A percentile compares a stretch with the other conserved stretches of the same genome.
phyloP scores from a whole-genome alignment of 2,113 vertebrate species.

The Cairina moschata region DNA sequence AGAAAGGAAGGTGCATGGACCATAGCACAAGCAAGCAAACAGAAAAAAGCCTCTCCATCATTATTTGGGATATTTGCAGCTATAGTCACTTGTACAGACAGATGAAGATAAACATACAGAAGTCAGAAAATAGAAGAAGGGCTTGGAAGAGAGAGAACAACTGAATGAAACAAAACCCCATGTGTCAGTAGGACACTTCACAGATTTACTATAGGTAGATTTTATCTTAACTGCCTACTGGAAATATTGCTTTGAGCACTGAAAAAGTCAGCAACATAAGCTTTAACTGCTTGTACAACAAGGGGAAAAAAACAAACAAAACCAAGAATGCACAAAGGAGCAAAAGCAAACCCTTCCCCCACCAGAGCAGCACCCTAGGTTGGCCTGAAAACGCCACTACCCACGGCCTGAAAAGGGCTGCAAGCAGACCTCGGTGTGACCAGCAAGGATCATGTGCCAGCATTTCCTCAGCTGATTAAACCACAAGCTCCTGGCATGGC shows the following conservation, averaged over 20 bases:
- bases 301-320: accelerated
- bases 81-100: background rate
- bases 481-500: background rate
- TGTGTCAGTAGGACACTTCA: background rate
- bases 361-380: background rate
- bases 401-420: background rate
- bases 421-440: background rate
- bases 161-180: background rate
- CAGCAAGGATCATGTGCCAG: background rate
- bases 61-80: background rate
- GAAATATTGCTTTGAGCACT: background rate
- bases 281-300: background rate
- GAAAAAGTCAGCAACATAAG: background rate
- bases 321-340: background rate
- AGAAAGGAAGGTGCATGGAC: background rate
- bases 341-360: background rate
- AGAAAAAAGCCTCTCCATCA: background rate
- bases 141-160: background rate
- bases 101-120: background rate
- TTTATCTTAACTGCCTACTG: background rate
- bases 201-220: background rate
- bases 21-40: background rate
- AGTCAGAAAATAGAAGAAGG: background rate
- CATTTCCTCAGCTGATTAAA: background rate
- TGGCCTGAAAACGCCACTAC: background rate